Evolutionary conservation across 1,140 invertebrate species (phyloP), one percentile per base, ranked within the genome.

Genomic region (Callitettix versicolor): DNA sequence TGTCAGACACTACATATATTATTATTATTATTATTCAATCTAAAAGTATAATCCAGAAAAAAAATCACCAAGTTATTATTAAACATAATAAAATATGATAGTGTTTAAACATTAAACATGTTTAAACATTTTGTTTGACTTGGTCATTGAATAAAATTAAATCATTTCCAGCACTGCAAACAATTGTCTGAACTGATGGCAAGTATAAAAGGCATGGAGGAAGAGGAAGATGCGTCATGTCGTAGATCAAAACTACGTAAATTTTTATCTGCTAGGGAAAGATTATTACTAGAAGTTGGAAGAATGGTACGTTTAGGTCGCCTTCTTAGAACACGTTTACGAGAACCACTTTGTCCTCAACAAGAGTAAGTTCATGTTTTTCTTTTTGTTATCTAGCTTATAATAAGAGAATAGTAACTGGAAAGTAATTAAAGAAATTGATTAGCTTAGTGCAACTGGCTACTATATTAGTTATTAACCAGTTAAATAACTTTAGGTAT

Each of bases 301-400:
- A 74, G 85, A 50, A 85, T 85, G 72, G 76, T 87, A 9, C 72
- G 84, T 17, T 69, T 86, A 12, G 85, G 85, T 14, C 69, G 80
- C 43, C 71, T 86, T 26, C 69, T 87, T 4, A 79, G 79, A 63
- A 79, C 81, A 11, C 72, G 85, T 36, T 69, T 87, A 15, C 76
- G 76, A 57, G 82, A 86, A 58, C 76, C 80, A 7, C 70, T 83
- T 43, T 70, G 72, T 60, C 61, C 70, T 46, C 63, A 65, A 55
- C 66, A 69, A 53, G 60, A 55, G 72, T 73, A 66, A 65, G 65
- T 67, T 49, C n/a, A 46, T 21, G n/a, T 49, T 49, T 3, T 18
- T 14, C 7, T 22, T 42, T 46, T 5, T 50, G 9, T 21, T 1
- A 2, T 12, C 21, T 36, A 57, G 58, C 40, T 53, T 22, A n/a